Conservation (phyloP, 64 coral and sea anemone genomes). For the Montipora sp. region DNA sequence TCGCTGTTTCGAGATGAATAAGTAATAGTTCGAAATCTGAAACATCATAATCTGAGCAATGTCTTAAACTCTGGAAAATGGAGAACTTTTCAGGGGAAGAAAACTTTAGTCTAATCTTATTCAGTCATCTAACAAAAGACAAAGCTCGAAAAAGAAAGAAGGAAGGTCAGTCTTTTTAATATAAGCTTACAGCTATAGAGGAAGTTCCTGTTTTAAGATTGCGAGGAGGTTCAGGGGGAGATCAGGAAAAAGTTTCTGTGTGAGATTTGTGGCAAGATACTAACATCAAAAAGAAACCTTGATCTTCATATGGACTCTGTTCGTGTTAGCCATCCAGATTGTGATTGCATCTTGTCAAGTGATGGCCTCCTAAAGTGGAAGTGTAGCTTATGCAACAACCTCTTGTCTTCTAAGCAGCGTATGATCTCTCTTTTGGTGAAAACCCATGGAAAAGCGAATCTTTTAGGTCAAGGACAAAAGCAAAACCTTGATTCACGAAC, state of each 20-base stretch:
- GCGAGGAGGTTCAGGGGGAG: slow-evolving; percentile 14
- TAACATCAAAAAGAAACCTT: slow-evolving; percentile 25
- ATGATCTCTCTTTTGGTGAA: slow-evolving; percentile 19
- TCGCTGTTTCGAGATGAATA: neutral
- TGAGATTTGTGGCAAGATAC: slow-evolving; percentile 9
- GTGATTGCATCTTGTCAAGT: neutral
- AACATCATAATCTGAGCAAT: slow-evolving; percentile 22
- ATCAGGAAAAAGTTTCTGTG: slow-evolving; percentile 29
- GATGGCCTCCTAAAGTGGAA: slow-evolving; percentile 18
- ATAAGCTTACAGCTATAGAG: no score
- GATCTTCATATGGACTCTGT: neutral
- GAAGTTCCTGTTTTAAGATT: slow-evolving; percentile 11
- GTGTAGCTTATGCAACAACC: neutral
- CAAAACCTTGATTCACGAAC: neutral
- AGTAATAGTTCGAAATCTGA: neutral
- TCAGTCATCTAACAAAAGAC: neutral
- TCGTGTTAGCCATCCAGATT: slow-evolving; percentile 2
- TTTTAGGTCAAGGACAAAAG: neutral
- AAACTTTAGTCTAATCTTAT: neutral
- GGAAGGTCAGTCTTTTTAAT: no score
- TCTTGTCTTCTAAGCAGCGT: slow-evolving; percentile 25
- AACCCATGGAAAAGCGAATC: slow-evolving; percentile 41
- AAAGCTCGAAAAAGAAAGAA: neutral
- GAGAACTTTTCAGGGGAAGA: neutral
- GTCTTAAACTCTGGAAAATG: slow-evolving; percentile 17